A percentile compares a stretch with the other conserved stretches of the same genome.
phyloP scores from a whole-genome alignment of 2,113 vertebrate species.

The Theristicus caerulescens region DNA sequence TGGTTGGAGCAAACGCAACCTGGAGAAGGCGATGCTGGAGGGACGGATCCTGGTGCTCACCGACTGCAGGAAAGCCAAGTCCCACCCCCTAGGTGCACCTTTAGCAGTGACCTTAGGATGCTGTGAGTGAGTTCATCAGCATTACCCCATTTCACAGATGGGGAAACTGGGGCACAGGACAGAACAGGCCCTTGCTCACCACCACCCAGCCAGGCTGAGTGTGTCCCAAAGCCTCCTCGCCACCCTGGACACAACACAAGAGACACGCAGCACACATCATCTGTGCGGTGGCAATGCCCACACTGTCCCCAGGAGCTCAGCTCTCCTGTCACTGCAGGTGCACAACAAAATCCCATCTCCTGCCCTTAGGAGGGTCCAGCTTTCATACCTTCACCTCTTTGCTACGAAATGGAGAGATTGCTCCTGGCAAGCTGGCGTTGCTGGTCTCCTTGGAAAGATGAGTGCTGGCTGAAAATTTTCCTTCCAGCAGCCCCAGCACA shows the following conservation, averaged over 20 bases:
- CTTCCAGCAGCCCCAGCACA: background rate
- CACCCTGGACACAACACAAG: background rate
- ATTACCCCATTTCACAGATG: background rate
- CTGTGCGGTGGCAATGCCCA: background rate
- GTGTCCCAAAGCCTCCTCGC: background rate
- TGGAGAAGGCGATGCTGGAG: rapidly evolving
- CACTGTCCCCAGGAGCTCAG: background rate
- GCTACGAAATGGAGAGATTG: background rate
- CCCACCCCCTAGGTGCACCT: background rate
- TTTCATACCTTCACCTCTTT: background rate
- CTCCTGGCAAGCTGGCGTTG: background rate
- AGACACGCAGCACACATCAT: rapidly evolving
- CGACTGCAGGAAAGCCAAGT: background rate
- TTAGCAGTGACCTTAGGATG: background rate
- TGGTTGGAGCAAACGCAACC: rapidly evolving
- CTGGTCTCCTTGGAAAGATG: background rate
- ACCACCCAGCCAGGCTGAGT: background rate
- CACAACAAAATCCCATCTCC: background rate
- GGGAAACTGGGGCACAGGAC: background rate
- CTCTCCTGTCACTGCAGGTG: rapidly evolving
- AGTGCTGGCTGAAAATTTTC: background rate
- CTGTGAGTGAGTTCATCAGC: background rate
- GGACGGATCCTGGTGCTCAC: background rate
- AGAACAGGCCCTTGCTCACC: background rate
- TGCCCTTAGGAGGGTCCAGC: background rate